A percentile compares a stretch with the other conserved stretches of the same genome.
These are phyloP conservation scores for Zophobas atratus DNA, from an alignment of 1,140 invertebrate genomes.

Conservation along the genomic window DNA sequence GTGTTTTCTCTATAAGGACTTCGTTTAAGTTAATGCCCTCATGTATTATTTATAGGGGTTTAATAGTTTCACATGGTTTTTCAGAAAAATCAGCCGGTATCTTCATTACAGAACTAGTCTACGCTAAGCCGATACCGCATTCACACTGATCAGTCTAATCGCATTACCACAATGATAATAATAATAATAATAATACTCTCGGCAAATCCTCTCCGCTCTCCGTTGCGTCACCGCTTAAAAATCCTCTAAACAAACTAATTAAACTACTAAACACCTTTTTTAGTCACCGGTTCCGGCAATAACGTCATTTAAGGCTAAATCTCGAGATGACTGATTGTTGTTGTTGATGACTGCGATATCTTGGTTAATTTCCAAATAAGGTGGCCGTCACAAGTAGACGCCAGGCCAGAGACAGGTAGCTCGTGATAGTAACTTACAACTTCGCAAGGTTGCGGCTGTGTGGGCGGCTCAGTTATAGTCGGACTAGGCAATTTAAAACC, in stretches of 20 bases:
- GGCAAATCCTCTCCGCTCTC: background rate
- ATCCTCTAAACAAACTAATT: constrained; percentile 37
- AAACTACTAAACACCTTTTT: constrained; percentile 22
- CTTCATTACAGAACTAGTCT: constrained; percentile 42
- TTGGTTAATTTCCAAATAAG: constrained; percentile 44
- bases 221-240: constrained; percentile 11
- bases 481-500: background rate
- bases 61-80: constrained; percentile 47
- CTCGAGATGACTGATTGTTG: constrained; percentile 19
- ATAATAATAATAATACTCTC: background rate
- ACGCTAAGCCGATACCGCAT: constrained; percentile 32
- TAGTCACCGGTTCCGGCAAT: constrained; percentile 29
- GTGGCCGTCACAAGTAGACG: constrained; percentile 40
- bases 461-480: constrained; percentile 10
- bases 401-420: constrained; percentile 46
- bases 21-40: constrained; percentile 51
- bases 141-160: constrained; percentile 24
- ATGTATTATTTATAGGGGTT: constrained; percentile 56
- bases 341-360: constrained; percentile 17
- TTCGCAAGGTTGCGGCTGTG: constrained; percentile 41
- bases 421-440: constrained; percentile 41
- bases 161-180: constrained; percentile 16
- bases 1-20: constrained; percentile 51
- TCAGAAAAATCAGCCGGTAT: constrained; percentile 30
- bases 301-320: constrained; percentile 21